Conservation (phyloP, 2,797 vertebrate species). For the Hipposideros larvatus region DNA sequence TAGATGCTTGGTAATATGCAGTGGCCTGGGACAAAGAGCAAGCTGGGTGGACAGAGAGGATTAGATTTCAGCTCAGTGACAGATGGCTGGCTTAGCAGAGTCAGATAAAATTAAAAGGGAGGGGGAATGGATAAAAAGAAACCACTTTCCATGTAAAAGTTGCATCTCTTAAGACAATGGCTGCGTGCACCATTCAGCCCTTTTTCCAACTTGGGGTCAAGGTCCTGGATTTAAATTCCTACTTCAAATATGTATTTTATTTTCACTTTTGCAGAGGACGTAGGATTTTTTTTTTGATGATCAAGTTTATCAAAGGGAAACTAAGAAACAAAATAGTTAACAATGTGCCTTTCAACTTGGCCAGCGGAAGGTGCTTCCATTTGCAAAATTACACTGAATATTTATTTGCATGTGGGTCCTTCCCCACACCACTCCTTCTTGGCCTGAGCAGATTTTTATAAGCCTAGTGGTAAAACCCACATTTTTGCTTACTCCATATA, state of each 20-base stretch:
- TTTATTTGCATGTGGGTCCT: background rate
- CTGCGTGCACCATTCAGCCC: conserved; percentile 38
- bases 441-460: conserved; percentile 55
- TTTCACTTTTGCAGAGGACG: conserved; percentile 14
- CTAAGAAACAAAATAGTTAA: conserved; percentile 68
- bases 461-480: conserved; percentile 46
- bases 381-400: background rate
- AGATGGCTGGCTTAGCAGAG: conserved; percentile 89
- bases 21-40: conserved; percentile 87
- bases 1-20: conserved; percentile 89
- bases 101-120: conserved; percentile 84
- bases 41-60: conserved; percentile 86
- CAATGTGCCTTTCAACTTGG: conserved; percentile 71
- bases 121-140: conserved; percentile 65
- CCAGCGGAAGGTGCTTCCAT: conserved; percentile 27
- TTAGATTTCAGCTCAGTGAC: conserved; percentile 89
- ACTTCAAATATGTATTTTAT: background rate
- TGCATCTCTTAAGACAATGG: conserved; percentile 78
- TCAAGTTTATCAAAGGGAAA: conserved; percentile 55
- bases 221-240: conserved; percentile 52
- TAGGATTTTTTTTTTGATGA: conserved; percentile 26
- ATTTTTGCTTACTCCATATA: conserved; percentile 79
- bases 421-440: background rate
- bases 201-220: conserved; percentile 16
- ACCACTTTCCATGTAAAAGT: conserved; percentile 83